Evolutionary conservation across 2,888 invertebrate genomes (phyloP), one percentile per base, ranked within the genome.

Genomic region (Eulithis testata): DNA sequence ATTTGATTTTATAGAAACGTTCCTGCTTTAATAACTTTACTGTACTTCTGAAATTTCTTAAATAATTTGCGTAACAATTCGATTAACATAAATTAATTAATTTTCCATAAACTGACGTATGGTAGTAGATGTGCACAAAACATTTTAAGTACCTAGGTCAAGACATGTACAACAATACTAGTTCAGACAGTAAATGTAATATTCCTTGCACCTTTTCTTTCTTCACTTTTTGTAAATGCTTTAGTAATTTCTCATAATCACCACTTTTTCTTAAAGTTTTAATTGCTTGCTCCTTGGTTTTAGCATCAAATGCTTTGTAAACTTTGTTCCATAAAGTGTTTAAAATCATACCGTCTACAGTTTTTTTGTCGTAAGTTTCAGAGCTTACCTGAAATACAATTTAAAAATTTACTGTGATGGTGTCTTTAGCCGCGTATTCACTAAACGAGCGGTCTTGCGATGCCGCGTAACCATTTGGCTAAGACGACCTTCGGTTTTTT

Each of bases 251-350:
- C 4, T 86, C 82, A 56, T 89, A 90, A 51, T 91, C 90, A 0
- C 82, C 84, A 2, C 76, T 74, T 45, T 77, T 76, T 60, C 83
- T 83, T 21, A 91, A 65, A 14, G 74, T 73, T 71, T 82, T 86
- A 9, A 91, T 90, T 0, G 89, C 85, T 11, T 76, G 51, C 73
- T 90, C 88, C 67, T 89, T 91, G 0, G 73, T 62, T 72, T 84
- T 80, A 0, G 78, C 76, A 8, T 89, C 87, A 21, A 77, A 82
- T n/a, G 79, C 76, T 4, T 74, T 73, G 65, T 84, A 91, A 0
- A 89, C 89, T 76, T 88, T 90, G 0, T 88, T 86, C 91, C 91
- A 91, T 0, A 91, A 78, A 60, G 79, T 82, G 77, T 87, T 90
- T 12, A 90, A 72, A 21, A 91, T 69, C 89, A 91, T 87, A 8